Conservation (phyloP, 2,113 vertebrate genomes). For the Meleagris gallopavo region DNA sequence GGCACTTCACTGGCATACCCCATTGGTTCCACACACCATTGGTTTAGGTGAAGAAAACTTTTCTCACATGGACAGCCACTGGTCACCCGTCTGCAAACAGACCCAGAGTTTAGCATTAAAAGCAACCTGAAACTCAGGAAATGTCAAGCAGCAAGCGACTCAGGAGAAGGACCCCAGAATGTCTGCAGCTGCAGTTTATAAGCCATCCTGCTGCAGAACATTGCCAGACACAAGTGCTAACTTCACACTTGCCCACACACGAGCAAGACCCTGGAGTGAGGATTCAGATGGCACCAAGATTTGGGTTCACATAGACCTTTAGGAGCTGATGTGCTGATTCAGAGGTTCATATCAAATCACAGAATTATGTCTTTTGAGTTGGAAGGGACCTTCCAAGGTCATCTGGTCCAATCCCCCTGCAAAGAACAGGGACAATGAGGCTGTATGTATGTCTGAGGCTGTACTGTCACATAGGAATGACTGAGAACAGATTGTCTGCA, state of each 20-base stretch:
- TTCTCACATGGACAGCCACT: background rate
- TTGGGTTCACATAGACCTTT: background rate
- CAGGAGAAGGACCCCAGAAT: background rate
- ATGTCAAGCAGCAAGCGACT: background rate
- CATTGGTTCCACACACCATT: background rate
- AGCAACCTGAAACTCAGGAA: accelerated
- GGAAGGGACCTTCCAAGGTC: no score
- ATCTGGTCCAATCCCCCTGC: no score
- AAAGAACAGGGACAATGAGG: no score
- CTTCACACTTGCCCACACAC: background rate
- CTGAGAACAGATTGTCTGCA: background rate
- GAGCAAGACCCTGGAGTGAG: background rate
- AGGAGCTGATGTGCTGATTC: background rate
- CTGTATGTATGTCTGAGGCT: background rate
- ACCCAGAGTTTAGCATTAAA: background rate
- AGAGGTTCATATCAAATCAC: no score
- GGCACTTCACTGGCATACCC: background rate
- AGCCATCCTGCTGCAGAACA: background rate
- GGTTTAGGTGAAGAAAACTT: background rate
- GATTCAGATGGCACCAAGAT: background rate
- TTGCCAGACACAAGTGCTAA: background rate
- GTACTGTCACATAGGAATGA: background rate
- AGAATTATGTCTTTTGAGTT: no score
- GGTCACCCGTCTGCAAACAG: background rate
- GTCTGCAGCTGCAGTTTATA: background rate